Percentiles rank a stretch among this genome's conserved stretches.
phyloP scores from a whole-genome alignment of 2,797 vertebrate species.

The Craterocephalus amniculus region DNA sequence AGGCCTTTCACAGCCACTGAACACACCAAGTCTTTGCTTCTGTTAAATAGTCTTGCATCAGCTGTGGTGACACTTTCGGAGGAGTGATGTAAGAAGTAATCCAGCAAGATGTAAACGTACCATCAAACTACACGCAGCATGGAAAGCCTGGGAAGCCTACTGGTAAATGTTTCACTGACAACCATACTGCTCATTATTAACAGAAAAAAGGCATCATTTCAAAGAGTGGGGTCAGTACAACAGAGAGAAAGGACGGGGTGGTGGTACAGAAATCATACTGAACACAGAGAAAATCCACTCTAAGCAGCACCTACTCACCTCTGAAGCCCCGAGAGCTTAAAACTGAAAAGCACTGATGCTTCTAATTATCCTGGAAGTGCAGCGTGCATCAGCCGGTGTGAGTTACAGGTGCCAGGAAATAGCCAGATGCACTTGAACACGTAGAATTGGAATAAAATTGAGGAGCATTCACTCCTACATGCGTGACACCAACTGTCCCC shows the following conservation, averaged over 20 bases:
- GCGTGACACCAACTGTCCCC: slow-evolving; percentile 40
- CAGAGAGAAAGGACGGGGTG: no score
- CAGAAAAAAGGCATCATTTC: slow-evolving; percentile 21
- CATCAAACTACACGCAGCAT: no score
- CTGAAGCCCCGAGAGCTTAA: slow-evolving; percentile 5
- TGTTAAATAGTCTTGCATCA: slow-evolving; percentile 56
- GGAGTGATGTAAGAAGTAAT: slow-evolving; percentile 47
- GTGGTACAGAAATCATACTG: no score
- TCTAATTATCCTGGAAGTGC: slow-evolving; percentile 50
- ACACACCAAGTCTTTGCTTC: neutral
- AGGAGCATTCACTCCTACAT: neutral
- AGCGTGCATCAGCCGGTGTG: slow-evolving; percentile 13
- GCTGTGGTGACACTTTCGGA: slow-evolving; percentile 11
- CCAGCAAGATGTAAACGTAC: slow-evolving; percentile 9
- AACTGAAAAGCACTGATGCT: slow-evolving; percentile 3
- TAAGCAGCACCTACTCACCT: neutral
- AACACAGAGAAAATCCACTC: slow-evolving; percentile 15
- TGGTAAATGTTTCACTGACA: neutral
- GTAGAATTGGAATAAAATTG: slow-evolving; percentile 21
- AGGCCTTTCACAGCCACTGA: slow-evolving; percentile 1
- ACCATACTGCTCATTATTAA: no score
- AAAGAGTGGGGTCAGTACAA: no score
- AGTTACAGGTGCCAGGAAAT: slow-evolving; percentile 21
- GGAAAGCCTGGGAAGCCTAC: neutral
- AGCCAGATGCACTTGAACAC: slow-evolving; percentile 9